Percentiles rank a stretch among this genome's conserved stretches.
phyloP scores from a whole-genome alignment of 1,140 invertebrate species.

The Galendromus occidentalis region DNA sequence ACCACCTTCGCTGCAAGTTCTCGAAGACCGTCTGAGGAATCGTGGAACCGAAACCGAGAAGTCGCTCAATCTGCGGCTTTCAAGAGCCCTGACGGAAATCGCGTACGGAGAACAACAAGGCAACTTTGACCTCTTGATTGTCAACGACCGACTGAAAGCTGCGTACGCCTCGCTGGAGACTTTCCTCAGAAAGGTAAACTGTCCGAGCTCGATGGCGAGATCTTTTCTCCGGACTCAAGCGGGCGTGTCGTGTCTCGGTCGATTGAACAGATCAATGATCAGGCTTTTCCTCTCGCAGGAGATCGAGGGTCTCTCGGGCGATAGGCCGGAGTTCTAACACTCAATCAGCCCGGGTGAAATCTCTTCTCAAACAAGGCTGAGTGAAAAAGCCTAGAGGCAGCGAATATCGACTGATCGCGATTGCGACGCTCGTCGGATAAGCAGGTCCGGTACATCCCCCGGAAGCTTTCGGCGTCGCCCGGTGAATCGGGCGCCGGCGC shows the following conservation, averaged over 20 bases:
- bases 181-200: slow-evolving; percentile 28
- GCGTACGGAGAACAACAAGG: slow-evolving; percentile 52
- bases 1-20: slow-evolving; percentile 55
- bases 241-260: no score
- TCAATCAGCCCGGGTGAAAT: neutral
- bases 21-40: slow-evolving; percentile 46
- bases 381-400: no score
- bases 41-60: slow-evolving; percentile 79
- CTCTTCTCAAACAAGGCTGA: no score
- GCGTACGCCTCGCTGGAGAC: slow-evolving; percentile 59
- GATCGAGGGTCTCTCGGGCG: neutral
- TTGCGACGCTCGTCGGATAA: no score
- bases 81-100: slow-evolving; percentile 52
- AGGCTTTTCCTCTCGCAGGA: neutral
- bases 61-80: slow-evolving; percentile 48
- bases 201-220: no score
- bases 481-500: no score
- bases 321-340: neutral
- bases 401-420: no score
- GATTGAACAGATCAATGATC: neutral
- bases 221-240: no score
- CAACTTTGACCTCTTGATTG: slow-evolving; percentile 71
- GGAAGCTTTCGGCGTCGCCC: no score
- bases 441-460: no score
- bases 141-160: slow-evolving; percentile 75